A percentile compares a stretch with the other conserved stretches of the same genome.
phyloP scores from a whole-genome alignment of 2,797 vertebrate species.

The Pipistrellus nathusii region DNA sequence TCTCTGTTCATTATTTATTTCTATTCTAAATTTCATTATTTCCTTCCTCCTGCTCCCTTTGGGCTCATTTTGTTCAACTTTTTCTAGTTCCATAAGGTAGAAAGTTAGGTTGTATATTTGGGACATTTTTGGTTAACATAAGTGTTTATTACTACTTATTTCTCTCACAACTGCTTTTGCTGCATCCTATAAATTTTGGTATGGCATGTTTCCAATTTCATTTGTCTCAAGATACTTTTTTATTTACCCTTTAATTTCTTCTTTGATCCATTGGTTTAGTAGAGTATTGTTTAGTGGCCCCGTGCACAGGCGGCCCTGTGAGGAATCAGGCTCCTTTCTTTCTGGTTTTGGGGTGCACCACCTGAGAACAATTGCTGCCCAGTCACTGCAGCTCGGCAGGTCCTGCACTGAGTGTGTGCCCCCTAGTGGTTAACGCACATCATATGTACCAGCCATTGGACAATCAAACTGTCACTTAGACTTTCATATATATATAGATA shows the following conservation, averaged over 20 bases:
- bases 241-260: neutral
- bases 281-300: neutral
- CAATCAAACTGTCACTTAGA: fast-evolving
- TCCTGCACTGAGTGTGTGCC: too few species aligned
- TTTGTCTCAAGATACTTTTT: neutral
- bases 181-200: neutral
- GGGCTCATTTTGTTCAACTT: neutral
- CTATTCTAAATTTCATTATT: neutral
- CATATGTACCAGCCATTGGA: too few species aligned
- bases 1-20: neutral
- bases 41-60: neutral
- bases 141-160: neutral
- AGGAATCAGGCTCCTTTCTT: too few species aligned
- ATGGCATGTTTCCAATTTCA: neutral
- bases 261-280: neutral
- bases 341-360: too few species aligned
- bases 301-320: fast-evolving
- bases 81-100: neutral
- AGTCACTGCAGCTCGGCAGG: too few species aligned
- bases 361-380: too few species aligned
- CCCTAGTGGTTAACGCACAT: too few species aligned
- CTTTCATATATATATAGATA: too few species aligned
- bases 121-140: neutral
- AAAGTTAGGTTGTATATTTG: neutral
- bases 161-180: neutral